Conservation (phyloP, 92 coral and sea anemone species). For the Blastomussa wellsi region DNA sequence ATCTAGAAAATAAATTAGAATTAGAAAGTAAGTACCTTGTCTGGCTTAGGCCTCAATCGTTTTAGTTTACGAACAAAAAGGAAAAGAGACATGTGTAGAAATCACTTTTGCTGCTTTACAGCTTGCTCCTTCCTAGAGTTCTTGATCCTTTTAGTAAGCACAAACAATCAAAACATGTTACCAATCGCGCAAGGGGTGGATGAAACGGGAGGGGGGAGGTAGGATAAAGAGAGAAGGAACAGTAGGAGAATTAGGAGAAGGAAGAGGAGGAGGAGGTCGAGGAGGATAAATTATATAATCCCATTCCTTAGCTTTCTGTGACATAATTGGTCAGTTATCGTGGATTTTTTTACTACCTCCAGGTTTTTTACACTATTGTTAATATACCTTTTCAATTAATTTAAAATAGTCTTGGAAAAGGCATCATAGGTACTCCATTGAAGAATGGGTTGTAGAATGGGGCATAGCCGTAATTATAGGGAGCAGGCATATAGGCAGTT, state of each 20-base stretch:
- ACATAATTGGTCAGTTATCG: not conserved
- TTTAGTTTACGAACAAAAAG: not conserved
- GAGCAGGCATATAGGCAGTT: conserved; percentile 15
- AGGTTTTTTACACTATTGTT: not conserved
- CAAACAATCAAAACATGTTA: not conserved
- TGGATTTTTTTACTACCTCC: not conserved
- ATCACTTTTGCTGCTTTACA: not conserved
- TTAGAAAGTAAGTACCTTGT: not conserved
- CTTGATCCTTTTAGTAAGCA: not conserved
- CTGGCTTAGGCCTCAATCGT: not conserved
- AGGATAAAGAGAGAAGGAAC: no score
- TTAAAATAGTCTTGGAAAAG: conserved; percentile 38
- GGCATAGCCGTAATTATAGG: conserved; percentile 27
- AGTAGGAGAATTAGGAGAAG: not conserved
- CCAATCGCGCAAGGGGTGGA: not conserved
- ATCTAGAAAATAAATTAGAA: not conserved
- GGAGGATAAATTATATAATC: no score
- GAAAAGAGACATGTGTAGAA: not conserved
- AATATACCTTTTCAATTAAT: conserved; percentile 2
- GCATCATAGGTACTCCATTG: conserved; percentile 38
- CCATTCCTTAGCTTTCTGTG: no score
- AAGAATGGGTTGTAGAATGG: conserved; percentile 32
- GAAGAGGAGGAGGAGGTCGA: not conserved
- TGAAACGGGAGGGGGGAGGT: not conserved
- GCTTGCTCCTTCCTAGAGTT: not conserved